phyloP scores from a whole-genome alignment of 2,888 invertebrate genomes.

The Neoitamus cyanurus region DNA sequence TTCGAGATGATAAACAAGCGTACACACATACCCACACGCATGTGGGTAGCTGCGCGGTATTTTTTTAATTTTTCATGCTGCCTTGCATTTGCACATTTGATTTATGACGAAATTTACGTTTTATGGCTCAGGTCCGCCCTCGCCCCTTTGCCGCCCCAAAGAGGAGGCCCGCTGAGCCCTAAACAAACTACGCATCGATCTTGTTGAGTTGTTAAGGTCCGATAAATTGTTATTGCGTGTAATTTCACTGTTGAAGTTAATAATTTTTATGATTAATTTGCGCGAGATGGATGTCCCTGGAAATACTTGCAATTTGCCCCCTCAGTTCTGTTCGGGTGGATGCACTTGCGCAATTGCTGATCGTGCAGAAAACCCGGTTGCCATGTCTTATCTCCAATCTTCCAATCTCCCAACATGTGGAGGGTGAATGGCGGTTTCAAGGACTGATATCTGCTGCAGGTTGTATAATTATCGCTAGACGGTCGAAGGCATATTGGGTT shows the following conservation, averaged over 20 bases:
- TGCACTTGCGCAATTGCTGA: neutral
- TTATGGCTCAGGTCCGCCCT: conserved; percentile 19
- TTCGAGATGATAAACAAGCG: conserved; percentile 20
- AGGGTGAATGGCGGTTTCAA: neutral
- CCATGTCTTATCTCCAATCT: conserved; percentile 6
- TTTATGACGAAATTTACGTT: conserved; percentile 38
- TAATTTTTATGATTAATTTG: conserved; percentile 45
- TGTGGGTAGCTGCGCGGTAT: neutral
- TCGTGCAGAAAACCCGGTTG: neutral
- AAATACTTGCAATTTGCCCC: conserved; percentile 16
- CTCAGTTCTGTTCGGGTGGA: neutral
- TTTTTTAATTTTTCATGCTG: neutral
- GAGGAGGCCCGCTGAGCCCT: conserved; percentile 4
- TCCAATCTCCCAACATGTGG: neutral
- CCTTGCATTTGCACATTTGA: conserved; percentile 30
- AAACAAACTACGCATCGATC: conserved; percentile 42
- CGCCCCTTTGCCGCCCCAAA: neutral
- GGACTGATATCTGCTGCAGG: neutral
- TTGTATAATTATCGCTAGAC: neutral
- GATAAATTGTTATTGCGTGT: conserved; percentile 45
- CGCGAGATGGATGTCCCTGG: neutral
- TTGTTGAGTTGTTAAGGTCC: conserved; percentile 43
- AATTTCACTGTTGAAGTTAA: conserved; percentile 44
- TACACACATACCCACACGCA: neutral
- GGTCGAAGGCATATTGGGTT: neutral